These are phyloP conservation scores for Melopsittacus undulatus DNA, from an alignment of 2,797 vertebrate genomes.

Conservation along the genomic window DNA sequence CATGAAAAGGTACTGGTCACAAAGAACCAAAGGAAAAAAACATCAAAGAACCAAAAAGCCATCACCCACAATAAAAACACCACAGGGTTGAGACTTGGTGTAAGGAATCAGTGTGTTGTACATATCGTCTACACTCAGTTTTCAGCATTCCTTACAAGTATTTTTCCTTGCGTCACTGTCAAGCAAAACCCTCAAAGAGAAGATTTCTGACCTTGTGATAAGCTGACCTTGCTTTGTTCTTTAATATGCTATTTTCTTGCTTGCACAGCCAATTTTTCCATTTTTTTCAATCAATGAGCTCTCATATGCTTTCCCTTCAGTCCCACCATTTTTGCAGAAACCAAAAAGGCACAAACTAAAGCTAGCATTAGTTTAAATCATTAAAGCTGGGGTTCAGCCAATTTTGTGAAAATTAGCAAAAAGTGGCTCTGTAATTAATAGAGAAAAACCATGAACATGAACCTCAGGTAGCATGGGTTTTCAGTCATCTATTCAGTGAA, in stretches of 20 bases:
- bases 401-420: background rate
- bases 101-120: background rate
- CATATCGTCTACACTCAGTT: background rate
- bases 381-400: background rate
- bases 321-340: background rate
- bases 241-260: background rate
- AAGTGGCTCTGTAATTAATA: background rate
- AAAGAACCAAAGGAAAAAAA: background rate
- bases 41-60: background rate
- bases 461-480: background rate
- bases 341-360: background rate
- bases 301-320: background rate
- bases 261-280: background rate
- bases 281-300: background rate
- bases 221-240: background rate
- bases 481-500: background rate
- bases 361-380: background rate
- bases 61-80: background rate
- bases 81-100: background rate
- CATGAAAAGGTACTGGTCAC: background rate
- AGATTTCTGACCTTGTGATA: background rate
- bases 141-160: background rate
- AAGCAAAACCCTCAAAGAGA: background rate
- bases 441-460: background rate
- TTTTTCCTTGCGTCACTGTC: background rate